Evolutionary conservation across 2,888 invertebrate genomes (phyloP).

Genomic region (Xanthorhoe designata): DNA sequence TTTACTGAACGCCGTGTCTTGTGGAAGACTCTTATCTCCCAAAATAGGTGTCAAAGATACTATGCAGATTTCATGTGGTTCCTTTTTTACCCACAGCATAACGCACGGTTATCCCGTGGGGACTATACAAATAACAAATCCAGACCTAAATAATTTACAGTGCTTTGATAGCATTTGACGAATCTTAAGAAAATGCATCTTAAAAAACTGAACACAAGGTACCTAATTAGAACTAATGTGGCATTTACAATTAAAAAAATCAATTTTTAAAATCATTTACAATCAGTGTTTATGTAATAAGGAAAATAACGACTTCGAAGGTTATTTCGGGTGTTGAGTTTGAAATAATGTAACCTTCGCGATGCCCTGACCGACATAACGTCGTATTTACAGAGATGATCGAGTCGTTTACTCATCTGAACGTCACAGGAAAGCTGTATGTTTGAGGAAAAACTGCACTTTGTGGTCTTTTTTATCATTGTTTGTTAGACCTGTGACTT

Average conservation of each 20-base stretch:
- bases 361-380: conserved; percentile 77
- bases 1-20: conserved; percentile 44
- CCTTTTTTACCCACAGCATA: conserved; percentile 1
- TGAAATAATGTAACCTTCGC: conserved; percentile 61
- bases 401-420: conserved; percentile 46
- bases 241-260: too few relatives aligned
- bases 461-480: background rate
- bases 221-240: background rate
- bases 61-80: conserved; percentile 21
- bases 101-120: background rate
- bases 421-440: conserved; percentile 32
- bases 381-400: conserved; percentile 70
- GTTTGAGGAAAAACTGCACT: conserved; percentile 3
- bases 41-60: conserved; percentile 39
- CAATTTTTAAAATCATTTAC: background rate
- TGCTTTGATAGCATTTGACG: background rate
- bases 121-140: background rate
- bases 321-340: conserved; percentile 45
- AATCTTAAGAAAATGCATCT: background rate
- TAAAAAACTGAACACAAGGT: background rate
- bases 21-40: conserved; percentile 40
- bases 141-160: background rate
- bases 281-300: conserved; percentile 29
- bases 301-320: conserved; percentile 52
- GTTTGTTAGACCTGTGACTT: background rate